Conservation (phyloP, 2,888 invertebrate species). For the Drosophila planitibia region DNA sequence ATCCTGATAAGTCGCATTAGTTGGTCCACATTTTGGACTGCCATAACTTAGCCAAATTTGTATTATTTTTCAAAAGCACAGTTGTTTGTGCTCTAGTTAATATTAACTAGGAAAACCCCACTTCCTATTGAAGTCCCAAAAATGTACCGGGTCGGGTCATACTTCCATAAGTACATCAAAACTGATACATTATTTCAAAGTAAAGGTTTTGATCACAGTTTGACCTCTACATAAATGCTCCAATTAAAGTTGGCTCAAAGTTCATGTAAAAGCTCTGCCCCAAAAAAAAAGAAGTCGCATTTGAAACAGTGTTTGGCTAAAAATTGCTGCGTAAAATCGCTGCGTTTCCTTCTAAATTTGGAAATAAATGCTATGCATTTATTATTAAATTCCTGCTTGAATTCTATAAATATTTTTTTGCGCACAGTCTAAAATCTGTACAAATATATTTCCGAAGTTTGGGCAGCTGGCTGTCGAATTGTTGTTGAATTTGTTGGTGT, state of each 20-base stretch:
- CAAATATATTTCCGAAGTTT: background rate
- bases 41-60: background rate
- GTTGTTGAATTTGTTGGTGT: background rate
- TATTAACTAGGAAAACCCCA: too few species aligned
- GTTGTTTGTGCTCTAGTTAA: background rate
- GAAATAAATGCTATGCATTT: background rate
- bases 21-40: background rate
- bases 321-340: background rate
- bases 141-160: too few species aligned
- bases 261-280: background rate
- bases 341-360: background rate
- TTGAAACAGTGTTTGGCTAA: background rate
- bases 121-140: background rate
- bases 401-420: background rate
- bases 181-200: background rate
- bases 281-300: background rate
- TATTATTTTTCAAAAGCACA: background rate
- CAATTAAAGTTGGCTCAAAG: too few species aligned
- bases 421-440: background rate
- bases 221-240: background rate
- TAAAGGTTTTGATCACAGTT: background rate
- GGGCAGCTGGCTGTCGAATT: background rate
- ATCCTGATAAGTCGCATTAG: background rate
- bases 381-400: background rate
- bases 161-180: background rate